Conservation (phyloP, 1,140 invertebrate species). For the Megalopta genalis region DNA sequence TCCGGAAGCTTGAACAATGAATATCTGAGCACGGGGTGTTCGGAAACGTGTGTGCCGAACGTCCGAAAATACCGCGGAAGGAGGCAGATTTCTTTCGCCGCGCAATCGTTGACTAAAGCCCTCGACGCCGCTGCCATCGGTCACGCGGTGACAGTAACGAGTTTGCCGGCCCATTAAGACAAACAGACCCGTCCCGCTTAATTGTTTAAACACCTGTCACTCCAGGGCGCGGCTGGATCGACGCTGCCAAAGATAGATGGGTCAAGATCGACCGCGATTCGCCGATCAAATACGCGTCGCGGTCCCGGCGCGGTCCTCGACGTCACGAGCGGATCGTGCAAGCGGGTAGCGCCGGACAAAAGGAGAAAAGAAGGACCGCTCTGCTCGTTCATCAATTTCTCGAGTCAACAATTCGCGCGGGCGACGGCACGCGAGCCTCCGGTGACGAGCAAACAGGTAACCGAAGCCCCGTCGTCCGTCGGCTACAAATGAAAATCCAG, state of each 20-base stretch:
- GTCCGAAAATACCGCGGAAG: no score
- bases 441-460: slow-evolving; percentile 52
- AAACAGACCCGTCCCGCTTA: background rate
- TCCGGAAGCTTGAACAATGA: no score
- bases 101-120: background rate
- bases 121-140: background rate
- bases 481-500: slow-evolving; percentile 23
- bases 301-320: background rate
- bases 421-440: slow-evolving; percentile 20
- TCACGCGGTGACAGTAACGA: background rate
- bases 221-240: slow-evolving; percentile 20
- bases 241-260: slow-evolving; percentile 13
- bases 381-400: slow-evolving; percentile 45
- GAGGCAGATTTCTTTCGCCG: background rate
- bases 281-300: slow-evolving; percentile 12
- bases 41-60: no score
- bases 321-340: background rate
- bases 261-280: slow-evolving; percentile 11
- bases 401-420: slow-evolving; percentile 49
- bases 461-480: background rate
- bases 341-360: background rate
- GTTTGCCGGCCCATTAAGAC: background rate
- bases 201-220: slow-evolving; percentile 48
- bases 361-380: background rate
- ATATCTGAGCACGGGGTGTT: no score